Evolutionary conservation across 2,888 invertebrate species (phyloP).

Genomic region (Cheilosia pagana): DNA sequence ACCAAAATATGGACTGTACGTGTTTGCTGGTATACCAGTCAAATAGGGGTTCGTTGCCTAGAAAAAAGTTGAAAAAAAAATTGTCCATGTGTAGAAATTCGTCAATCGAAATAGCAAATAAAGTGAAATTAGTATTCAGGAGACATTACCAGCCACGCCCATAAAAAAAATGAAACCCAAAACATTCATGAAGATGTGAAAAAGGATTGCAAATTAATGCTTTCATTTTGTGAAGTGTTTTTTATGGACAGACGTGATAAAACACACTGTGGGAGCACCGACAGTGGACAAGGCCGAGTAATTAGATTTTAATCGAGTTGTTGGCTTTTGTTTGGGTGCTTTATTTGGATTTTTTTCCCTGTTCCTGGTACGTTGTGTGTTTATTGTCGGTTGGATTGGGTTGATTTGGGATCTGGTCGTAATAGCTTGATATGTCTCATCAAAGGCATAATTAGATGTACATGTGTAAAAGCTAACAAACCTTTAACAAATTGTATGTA

Average conservation of each 20-base stretch:
- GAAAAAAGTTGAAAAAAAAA: conserved; percentile 27
- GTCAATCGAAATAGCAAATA: conserved; percentile 7
- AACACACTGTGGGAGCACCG: conserved; percentile 12
- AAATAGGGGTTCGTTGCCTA: conserved; percentile 96
- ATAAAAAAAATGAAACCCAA: background rate
- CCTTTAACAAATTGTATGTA: too few relatives aligned
- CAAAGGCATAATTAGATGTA: too few relatives aligned
- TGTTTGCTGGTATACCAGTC: conserved; percentile 95
- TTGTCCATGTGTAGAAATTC: conserved; percentile 6
- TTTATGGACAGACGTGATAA: conserved; percentile 20
- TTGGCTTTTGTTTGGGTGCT: conserved; percentile 11
- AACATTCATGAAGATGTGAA: conserved; percentile 10
- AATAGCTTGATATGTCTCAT: too few relatives aligned
- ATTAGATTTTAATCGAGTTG: conserved; percentile 56
- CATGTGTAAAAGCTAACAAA: too few relatives aligned
- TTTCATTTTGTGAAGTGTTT: conserved; percentile 32
- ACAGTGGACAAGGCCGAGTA: conserved; percentile 17
- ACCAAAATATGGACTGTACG: conserved; percentile 95
- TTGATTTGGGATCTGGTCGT: conserved; percentile 9
- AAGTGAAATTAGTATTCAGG: conserved; percentile 36
- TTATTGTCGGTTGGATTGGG: background rate
- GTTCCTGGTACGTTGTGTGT: conserved; percentile 10
- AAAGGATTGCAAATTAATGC: conserved; percentile 40
- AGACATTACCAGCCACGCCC: conserved; percentile 6
- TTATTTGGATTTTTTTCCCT: background rate